These are phyloP conservation scores for Paraescarpia echinospica DNA, from an alignment of 1,140 invertebrate genomes.

Conservation along the genomic window DNA sequence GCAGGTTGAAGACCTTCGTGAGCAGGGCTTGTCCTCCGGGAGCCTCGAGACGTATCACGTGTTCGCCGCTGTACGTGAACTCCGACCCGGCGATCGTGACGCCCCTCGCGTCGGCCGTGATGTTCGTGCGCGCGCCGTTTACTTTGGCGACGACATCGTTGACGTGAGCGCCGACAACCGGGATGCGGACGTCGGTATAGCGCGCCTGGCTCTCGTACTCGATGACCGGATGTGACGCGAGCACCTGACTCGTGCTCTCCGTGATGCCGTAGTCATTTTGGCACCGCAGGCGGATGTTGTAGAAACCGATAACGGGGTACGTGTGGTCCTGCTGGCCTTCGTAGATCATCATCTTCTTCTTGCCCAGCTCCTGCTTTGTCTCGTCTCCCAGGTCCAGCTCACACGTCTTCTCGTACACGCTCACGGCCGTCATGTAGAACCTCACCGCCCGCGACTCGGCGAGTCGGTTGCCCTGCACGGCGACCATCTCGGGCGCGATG, in stretches of 20 bases:
- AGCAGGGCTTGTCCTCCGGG: not conserved
- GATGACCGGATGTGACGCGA: not conserved
- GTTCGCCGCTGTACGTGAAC: constrained; percentile 21
- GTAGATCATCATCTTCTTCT: not conserved
- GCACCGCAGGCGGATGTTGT: constrained; percentile 14
- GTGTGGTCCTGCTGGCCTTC: not conserved
- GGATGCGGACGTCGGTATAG: not conserved
- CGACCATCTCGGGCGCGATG: constrained; percentile 37
- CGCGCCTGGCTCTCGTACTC: constrained; percentile 7
- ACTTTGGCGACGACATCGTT: not conserved
- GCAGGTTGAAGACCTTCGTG: constrained; percentile 26
- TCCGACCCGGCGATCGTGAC: not conserved
- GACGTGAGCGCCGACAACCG: not conserved
- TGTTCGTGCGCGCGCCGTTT: not conserved
- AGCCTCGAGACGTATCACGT: constrained; percentile 15
- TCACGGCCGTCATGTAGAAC: constrained; percentile 27
- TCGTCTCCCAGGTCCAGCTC: not conserved
- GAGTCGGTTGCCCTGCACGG: constrained; percentile 32
- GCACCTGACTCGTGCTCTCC: not conserved
- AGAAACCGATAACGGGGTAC: constrained; percentile 22
- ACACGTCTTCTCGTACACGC: constrained; percentile 29
- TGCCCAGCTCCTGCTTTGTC: not conserved
- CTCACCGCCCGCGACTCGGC: constrained; percentile 24
- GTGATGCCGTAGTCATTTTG: constrained; percentile 16
- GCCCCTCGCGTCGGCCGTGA: not conserved